Evolutionary conservation across 2,113 vertebrate species (phyloP), one percentile per base, ranked within the genome.

Genomic region (Trogon melanurus): DNA sequence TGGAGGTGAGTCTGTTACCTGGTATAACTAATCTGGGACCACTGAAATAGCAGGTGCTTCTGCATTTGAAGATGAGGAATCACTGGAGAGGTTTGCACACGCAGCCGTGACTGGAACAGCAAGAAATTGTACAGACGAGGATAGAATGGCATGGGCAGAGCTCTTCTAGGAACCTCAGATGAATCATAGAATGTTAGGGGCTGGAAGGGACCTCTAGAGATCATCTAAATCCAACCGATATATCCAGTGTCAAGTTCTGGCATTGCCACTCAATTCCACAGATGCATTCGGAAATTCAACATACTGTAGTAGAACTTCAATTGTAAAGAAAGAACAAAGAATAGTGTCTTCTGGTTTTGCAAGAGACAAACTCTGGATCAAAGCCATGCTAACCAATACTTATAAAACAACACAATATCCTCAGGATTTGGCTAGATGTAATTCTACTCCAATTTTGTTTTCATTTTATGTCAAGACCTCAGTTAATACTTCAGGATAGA

Each of bases 321-420:
- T 29, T 50, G 32, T 36, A 79, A 95, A 79, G 17, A 32, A 56
- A 71, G 27, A 73, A 58, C 13, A 78, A 88, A 93, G 41, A 41
- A 41, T 11, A 41, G 41, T 41, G 41, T 41, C 41, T 41, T 41
- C 41, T 41, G 41, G 41, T 41, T 41, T 41, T 41, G 41, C 41
- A 41, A 13, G 41, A 41, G 41, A 41, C 41, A 41, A 13, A 41
- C 41, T 41, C 41, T 41, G 41, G 41, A 41, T 13, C 93, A 96
- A 98, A 97, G 93, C 78, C 27, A 89, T 22, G 54, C 36, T 65
- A 57, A 62, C 23, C 4, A 17, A 41, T 81, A 67, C 38, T 88
- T 64, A 17, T 15, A 81, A 61, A 79, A 45, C 13, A 91, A 9
- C 34, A 82, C 11, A 48, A 53, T 29, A 81, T 21, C 29, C 74